phyloP scores from a whole-genome alignment of 2,888 invertebrate genomes.

The Amiota minor region DNA sequence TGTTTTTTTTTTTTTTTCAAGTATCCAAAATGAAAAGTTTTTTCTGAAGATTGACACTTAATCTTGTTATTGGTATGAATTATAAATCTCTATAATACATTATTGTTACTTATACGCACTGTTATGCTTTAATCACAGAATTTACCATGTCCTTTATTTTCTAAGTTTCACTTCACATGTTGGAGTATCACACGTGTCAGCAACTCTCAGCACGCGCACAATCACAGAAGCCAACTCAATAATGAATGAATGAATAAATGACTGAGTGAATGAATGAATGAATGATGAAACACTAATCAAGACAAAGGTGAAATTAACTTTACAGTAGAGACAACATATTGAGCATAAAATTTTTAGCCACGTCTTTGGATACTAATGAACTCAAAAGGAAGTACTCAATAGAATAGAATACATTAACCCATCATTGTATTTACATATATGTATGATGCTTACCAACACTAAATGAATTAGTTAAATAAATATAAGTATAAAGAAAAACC shows the following conservation, averaged over 20 bases:
- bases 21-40: background rate
- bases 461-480: too few species aligned
- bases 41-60: too few species aligned
- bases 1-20: background rate
- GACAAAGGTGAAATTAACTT: too few species aligned
- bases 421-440: background rate
- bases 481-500: too few species aligned
- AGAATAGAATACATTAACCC: conserved; percentile 1
- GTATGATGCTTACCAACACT: too few species aligned
- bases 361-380: conserved; percentile 14
- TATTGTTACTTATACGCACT: conserved; percentile 25
- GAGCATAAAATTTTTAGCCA: background rate
- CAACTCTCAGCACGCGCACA: conserved; percentile 25
- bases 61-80: too few species aligned
- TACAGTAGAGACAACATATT: background rate
- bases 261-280: background rate
- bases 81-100: too few species aligned
- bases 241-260: background rate
- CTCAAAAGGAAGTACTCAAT: conserved; percentile 13
- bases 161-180: too few species aligned
- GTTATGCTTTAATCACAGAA: conserved; percentile 6
- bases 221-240: conserved; percentile 11
- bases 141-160: too few species aligned
- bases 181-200: conserved; percentile 28
- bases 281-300: background rate